phyloP scores from a whole-genome alignment of 2,113 vertebrate genomes.

The Lagopus muta region DNA sequence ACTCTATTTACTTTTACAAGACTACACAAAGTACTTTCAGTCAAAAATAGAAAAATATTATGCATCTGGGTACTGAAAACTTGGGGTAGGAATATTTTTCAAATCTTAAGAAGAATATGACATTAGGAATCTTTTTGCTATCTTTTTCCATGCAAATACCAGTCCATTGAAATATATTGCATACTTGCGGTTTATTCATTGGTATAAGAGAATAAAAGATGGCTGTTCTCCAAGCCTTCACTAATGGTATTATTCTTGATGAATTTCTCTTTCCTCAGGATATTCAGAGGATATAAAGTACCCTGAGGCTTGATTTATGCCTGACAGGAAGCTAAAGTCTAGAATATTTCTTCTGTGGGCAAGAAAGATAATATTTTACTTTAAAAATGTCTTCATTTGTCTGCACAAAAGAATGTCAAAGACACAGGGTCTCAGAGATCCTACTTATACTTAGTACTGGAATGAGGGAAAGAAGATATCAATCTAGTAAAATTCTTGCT shows the following conservation, averaged over 20 bases:
- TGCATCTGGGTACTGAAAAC: slow-evolving; percentile 65
- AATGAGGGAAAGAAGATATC: slow-evolving; percentile 23
- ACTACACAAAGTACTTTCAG: neutral
- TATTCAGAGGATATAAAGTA: slow-evolving; percentile 77
- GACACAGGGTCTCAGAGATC: slow-evolving; percentile 25
- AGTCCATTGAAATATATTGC: slow-evolving; percentile 71
- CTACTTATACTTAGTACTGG: slow-evolving; percentile 54
- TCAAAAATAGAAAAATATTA: slow-evolving; percentile 16
- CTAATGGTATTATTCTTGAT: slow-evolving; percentile 83
- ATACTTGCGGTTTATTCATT: slow-evolving; percentile 73
- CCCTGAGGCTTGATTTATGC: slow-evolving; percentile 84
- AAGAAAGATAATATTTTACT: slow-evolving; percentile 64
- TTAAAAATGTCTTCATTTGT: slow-evolving; percentile 62
- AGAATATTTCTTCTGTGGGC: slow-evolving; percentile 60
- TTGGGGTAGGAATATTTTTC: slow-evolving; percentile 38
- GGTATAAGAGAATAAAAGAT: slow-evolving; percentile 81
- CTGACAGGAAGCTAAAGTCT: slow-evolving; percentile 76
- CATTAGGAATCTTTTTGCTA: slow-evolving; percentile 54
- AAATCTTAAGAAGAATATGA: slow-evolving; percentile 78
- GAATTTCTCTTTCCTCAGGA: slow-evolving; percentile 80
- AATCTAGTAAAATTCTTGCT: slow-evolving; percentile 22
- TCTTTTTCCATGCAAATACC: slow-evolving; percentile 53
- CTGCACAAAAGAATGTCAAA: slow-evolving; percentile 42
- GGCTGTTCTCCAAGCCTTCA: slow-evolving; percentile 80
- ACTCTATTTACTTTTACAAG: neutral